Evolutionary conservation across 1,140 invertebrate genomes (phyloP), one percentile per base, ranked within the genome.

Genomic region (Parapsyche elsis): DNA sequence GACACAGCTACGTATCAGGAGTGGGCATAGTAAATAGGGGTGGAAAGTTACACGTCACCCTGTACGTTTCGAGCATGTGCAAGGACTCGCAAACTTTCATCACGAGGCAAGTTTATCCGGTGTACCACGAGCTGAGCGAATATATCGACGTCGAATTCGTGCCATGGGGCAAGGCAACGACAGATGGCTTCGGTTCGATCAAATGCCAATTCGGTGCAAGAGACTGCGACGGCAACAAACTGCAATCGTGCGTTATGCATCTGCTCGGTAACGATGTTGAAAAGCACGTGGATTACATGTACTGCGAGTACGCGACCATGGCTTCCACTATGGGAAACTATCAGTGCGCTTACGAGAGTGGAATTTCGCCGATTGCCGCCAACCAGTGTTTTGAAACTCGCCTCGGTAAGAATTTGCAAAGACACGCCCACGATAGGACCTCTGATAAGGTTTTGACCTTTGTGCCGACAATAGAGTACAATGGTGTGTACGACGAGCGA

Each of bases 211-310:
- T 86, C 71, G 84, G 84, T 7, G 64, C 70, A n/a, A 81, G 74
- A 5, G 86, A 88, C 59, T 89, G 88, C 80, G 87, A 84, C 84
- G 87, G 86, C 0, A 88, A 89, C 75, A 84, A 86, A 10, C 82
- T 88, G 10, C 87, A 88, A n/a, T 84, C 87, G 61, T 89, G 88
- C 73, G 85, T 81, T 4, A 67, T 89, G 0, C 74, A 87, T 30
- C 74, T 84, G 76, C 82, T 88, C 21, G 81, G 83, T 12, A 80
- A 64, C 0, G 83, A 88, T 26, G 85, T 86, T 71, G 84, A 84
- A 0, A 84, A 84, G 14, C 85, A 86, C 61, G 46, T 89, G 16
- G 53, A 84, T 9, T 89, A 88, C 78, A 87, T 89, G 84, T 21
- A 24, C 10, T 89, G 88, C 80, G 88, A 89, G 81, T 88, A 71